Evolutionary conservation across 2,888 invertebrate genomes (phyloP), one percentile per base, ranked within the genome.

Genomic region (Drosophila pseudotalamancana): DNA sequence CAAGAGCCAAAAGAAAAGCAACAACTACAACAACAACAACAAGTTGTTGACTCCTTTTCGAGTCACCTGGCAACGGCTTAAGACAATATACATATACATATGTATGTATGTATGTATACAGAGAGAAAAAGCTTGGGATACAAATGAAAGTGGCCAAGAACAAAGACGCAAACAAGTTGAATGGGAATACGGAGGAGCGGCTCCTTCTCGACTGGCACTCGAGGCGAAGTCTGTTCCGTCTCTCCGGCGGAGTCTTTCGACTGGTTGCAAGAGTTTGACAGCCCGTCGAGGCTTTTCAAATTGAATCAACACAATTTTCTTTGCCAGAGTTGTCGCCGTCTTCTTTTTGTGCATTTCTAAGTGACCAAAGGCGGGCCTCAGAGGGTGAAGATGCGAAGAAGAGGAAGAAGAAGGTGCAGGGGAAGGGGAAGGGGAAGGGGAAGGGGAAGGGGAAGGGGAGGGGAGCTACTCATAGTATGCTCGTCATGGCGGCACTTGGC

Each of bases 221-320:
- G 32, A 40, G 34, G 34, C 43, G 32, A 31, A 16, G 27, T 27
- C 16, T 21, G 42, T 23, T 27, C 25, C 1, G 3, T 12, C 32
- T 32, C 6, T 32, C 40, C 14, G 23, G 27, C 45, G 29, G 61
- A 43, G 59, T 60, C 53, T 67, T 45, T 57, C 27, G 59, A 69
- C 62, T 76, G 42, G 63, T 69, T 64, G 61, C 12, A 42, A 42
- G 75, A 64, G 27, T 72, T 72, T 69, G 74, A 74, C 85, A 54
- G 61, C 21, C 60, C 35, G 76, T 49, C 50, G 39, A 65, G 48
- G 57, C 84, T 82, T 83, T 85, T 82, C 74, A 85, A 83, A 83
- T 87, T 87, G 79, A 83, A 83, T 83, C 86, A 85, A 82, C 87
- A 87, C 69, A 81, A 66, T 82, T 75, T 82, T 84, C 72, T 73